Conservation (phyloP, 1,140 invertebrate genomes). For the Psix sp. region DNA sequence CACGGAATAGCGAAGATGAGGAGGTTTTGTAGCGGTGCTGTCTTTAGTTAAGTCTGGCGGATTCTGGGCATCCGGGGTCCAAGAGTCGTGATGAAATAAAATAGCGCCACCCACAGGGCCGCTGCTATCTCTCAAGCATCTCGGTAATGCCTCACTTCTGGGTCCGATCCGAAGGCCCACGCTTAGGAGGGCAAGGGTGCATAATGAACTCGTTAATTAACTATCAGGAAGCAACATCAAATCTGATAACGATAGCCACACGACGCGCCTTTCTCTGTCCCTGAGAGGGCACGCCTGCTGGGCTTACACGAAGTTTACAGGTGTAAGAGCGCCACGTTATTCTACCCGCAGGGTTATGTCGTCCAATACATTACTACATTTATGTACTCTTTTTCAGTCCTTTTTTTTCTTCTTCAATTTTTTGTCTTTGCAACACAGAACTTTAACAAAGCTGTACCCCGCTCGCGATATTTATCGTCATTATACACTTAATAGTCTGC, state of each 20-base stretch:
- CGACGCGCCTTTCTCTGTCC: conserved; percentile 70
- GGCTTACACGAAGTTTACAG: conserved; percentile 61
- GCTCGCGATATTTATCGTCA: conserved; percentile 56
- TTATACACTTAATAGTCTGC: conserved; percentile 53
- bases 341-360: conserved; percentile 46
- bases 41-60: conserved; percentile 34
- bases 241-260: conserved; percentile 76
- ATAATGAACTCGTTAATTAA: conserved; percentile 79
- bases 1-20: conserved; percentile 25
- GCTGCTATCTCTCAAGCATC: conserved; percentile 71
- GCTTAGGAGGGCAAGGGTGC: conserved; percentile 70
- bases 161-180: conserved; percentile 53
- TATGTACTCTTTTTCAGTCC: conserved; percentile 12
- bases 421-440: neutral
- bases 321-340: conserved; percentile 62
- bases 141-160: conserved; percentile 75
- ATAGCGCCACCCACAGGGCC: conserved; percentile 76
- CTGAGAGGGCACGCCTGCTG: conserved; percentile 58
- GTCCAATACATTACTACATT: conserved; percentile 33
- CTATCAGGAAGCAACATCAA: conserved; percentile 76
- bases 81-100: conserved; percentile 76
- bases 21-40: conserved; percentile 14
- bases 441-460: conserved; percentile 41
- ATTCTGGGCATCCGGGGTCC: conserved; percentile 50
- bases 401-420: conserved; percentile 9